Percentiles rank a stretch among this genome's conserved stretches.
Evolutionary conservation across 2,888 invertebrate genomes (phyloP).

Genomic region (Mythimna lalbum): DNA sequence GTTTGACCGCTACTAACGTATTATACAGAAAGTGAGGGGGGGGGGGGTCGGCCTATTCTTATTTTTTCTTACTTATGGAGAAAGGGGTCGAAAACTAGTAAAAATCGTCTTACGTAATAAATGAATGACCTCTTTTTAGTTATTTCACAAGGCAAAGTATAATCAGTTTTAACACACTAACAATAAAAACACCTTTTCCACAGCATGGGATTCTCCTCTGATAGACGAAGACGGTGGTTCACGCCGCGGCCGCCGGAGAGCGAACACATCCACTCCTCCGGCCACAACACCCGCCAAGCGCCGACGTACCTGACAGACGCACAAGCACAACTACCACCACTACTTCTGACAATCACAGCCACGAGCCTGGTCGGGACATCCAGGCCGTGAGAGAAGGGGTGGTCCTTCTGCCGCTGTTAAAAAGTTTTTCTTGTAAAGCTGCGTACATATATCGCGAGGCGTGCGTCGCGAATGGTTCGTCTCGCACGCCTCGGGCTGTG

Average conservation of each 20-base stretch:
- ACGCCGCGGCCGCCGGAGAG: constrained; percentile 82
- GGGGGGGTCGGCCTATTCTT: too few relatives aligned
- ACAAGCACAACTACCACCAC: constrained; percentile 76
- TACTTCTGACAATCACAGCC: constrained; percentile 79
- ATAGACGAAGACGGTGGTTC: constrained; percentile 80
- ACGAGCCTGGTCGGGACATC: constrained; percentile 62
- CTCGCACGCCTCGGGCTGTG: too few relatives aligned
- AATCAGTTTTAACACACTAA: too few relatives aligned
- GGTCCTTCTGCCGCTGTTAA: constrained; percentile 57
- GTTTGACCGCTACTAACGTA: too few relatives aligned
- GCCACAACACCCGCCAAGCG: constrained; percentile 83
- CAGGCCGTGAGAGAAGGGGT: constrained; percentile 55
- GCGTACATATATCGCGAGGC: too few relatives aligned
- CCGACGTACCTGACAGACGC: constrained; percentile 82
- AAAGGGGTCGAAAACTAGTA: too few relatives aligned
- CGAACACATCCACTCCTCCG: constrained; percentile 84
- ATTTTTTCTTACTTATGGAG: too few relatives aligned
- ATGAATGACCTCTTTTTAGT: too few relatives aligned
- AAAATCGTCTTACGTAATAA: too few relatives aligned
- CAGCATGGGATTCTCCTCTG: constrained; percentile 82
- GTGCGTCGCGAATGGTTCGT: too few relatives aligned
- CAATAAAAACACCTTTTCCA: constrained; percentile 15
- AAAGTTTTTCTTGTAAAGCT: constrained; percentile 67
- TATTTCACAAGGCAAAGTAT: too few relatives aligned
- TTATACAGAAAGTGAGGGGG: too few relatives aligned